Evolutionary conservation across 2,113 vertebrate species (phyloP).

Genomic region (Zosterops japonicus): DNA sequence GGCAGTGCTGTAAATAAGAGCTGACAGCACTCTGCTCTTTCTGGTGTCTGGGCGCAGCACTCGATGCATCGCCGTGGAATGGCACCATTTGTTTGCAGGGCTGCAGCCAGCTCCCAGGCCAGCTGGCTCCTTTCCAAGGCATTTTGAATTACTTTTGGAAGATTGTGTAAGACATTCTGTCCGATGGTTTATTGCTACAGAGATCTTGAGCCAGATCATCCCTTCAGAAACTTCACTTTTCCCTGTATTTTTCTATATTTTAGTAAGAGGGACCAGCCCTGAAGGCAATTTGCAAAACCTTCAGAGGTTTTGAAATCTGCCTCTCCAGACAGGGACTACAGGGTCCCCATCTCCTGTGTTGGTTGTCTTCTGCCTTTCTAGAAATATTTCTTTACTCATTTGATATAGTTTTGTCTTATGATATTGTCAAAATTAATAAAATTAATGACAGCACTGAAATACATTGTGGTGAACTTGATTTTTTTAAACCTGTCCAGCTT

Average conservation of each 20-base stretch:
- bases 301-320: neutral
- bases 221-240: neutral
- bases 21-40: neutral
- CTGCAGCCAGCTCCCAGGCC: conserved; percentile 5
- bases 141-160: conserved; percentile 4
- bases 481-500: neutral
- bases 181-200: neutral
- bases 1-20: neutral
- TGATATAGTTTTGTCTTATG: neutral
- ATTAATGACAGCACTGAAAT: neutral
- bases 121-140: conserved; percentile 20
- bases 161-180: neutral
- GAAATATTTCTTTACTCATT: neutral
- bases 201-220: neutral
- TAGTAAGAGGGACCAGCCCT: neutral
- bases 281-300: neutral
- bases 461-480: neutral
- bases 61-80: neutral
- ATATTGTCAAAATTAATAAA: neutral
- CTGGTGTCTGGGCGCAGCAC: neutral
- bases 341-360: neutral
- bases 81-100: neutral
- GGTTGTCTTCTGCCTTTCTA: neutral
- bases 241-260: neutral
- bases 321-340: neutral